These are phyloP conservation scores for Keiferia lycopersicella DNA, from an alignment of 2,888 invertebrate species.

Conservation along the genomic window DNA sequence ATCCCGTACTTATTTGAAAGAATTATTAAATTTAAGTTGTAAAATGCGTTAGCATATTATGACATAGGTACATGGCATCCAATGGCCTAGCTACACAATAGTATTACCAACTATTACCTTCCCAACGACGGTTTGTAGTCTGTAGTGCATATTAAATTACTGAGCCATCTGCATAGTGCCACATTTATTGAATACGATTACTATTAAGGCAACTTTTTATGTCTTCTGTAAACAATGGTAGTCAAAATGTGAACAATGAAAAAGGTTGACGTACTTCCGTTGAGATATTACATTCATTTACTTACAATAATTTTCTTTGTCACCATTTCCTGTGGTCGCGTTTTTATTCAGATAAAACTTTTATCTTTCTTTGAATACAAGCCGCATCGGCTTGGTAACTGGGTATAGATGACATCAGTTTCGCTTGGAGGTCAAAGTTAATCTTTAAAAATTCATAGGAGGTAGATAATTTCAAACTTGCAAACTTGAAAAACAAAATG, in stretches of 20 bases:
- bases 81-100: too few species aligned
- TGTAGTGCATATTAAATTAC: not conserved
- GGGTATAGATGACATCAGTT: not conserved
- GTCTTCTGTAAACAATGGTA: conserved; percentile 32
- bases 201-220: conserved; percentile 20
- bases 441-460: not conserved
- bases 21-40: too few species aligned
- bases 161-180: not conserved
- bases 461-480: too few species aligned
- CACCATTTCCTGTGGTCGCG: conserved; percentile 45
- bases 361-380: conserved; percentile 12
- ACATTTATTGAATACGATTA: not conserved
- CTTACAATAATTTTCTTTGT: conserved; percentile 52
- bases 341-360: conserved; percentile 13
- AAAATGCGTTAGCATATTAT: too few species aligned
- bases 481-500: too few species aligned
- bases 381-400: too few species aligned
- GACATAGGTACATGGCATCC: too few species aligned
- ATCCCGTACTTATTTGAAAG: too few species aligned
- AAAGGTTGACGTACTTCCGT: conserved; percentile 54
- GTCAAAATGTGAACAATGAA: conserved; percentile 51
- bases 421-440: not conserved
- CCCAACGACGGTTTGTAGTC: too few species aligned
- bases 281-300: conserved; percentile 47
- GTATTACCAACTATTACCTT: too few species aligned